These are phyloP conservation scores for Icerya purchasi DNA, from an alignment of 2,888 invertebrate genomes.

Conservation along the genomic window DNA sequence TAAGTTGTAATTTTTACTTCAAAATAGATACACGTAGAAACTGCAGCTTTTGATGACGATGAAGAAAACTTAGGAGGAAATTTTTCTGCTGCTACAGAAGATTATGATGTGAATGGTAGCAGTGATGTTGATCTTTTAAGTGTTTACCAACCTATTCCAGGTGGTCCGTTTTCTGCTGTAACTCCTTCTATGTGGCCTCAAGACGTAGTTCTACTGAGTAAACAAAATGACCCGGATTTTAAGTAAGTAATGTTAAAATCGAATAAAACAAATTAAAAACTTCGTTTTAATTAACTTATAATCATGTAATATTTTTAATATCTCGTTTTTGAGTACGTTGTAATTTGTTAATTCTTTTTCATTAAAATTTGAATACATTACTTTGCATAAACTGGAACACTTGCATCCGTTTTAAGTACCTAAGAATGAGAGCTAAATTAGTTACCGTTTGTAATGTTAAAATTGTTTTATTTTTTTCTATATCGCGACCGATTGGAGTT, in stretches of 20 bases:
- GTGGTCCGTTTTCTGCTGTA: conserved; percentile 83
- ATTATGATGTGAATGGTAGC: conserved; percentile 44
- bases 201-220: conserved; percentile 47
- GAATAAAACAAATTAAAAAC: not conserved
- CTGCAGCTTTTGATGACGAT: conserved; percentile 55
- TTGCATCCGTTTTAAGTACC: no score
- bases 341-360: not conserved
- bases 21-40: conserved; percentile 49
- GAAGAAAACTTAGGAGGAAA: conserved; percentile 34
- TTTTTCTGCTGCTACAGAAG: conserved; percentile 31
- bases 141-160: conserved; percentile 32
- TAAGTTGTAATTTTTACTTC: conserved; percentile 3
- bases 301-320: not conserved
- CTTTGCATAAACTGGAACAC: no score
- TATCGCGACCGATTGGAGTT: no score
- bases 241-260: not conserved
- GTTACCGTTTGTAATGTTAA: no score
- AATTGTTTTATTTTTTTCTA: no score
- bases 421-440: no score
- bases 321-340: not conserved
- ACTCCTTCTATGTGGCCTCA: conserved; percentile 95
- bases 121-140: conserved; percentile 45
- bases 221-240: not conserved
- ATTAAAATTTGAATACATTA: no score
- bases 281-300: not conserved